A percentile compares a stretch with the other conserved stretches of the same genome.
These are phyloP conservation scores for Falco columbarius DNA, from an alignment of 2,797 vertebrate genomes.

Conservation along the genomic window DNA sequence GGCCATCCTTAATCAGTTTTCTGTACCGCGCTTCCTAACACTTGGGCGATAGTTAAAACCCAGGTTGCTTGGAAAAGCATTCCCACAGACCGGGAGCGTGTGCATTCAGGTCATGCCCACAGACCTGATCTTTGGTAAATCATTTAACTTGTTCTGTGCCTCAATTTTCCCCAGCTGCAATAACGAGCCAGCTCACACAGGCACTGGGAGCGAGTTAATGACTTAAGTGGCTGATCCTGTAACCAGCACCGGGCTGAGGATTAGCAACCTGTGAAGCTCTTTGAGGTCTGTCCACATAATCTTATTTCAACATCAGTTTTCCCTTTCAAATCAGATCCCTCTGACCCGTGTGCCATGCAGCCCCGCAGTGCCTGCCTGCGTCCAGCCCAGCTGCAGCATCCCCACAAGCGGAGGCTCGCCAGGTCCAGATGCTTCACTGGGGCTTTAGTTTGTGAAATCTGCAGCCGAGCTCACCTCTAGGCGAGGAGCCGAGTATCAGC, in stretches of 20 bases:
- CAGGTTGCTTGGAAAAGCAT: background rate
- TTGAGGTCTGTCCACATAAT: background rate
- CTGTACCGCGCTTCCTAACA: background rate
- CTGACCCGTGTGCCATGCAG: accelerated
- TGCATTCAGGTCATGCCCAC: background rate
- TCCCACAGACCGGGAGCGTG: background rate
- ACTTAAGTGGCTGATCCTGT: background rate
- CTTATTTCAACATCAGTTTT: background rate
- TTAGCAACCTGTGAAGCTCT: background rate
- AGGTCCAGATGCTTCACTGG: background rate
- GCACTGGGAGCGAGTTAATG: background rate
- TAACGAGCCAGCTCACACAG: background rate
- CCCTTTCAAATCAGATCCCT: background rate
- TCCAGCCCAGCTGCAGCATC: background rate
- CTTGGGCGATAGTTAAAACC: background rate
- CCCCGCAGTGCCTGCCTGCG: background rate
- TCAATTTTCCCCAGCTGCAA: background rate
- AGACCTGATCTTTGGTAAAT: conserved; percentile 13
- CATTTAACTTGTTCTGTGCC: conserved; percentile 10
- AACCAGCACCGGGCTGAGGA: background rate
- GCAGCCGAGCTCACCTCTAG: background rate
- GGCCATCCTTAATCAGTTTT: accelerated
- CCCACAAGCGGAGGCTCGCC: background rate
- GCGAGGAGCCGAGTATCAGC: accelerated
- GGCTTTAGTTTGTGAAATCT: background rate